These are phyloP conservation scores for Parus major DNA, from an alignment of 2,113 vertebrate species.

Conservation along the genomic window DNA sequence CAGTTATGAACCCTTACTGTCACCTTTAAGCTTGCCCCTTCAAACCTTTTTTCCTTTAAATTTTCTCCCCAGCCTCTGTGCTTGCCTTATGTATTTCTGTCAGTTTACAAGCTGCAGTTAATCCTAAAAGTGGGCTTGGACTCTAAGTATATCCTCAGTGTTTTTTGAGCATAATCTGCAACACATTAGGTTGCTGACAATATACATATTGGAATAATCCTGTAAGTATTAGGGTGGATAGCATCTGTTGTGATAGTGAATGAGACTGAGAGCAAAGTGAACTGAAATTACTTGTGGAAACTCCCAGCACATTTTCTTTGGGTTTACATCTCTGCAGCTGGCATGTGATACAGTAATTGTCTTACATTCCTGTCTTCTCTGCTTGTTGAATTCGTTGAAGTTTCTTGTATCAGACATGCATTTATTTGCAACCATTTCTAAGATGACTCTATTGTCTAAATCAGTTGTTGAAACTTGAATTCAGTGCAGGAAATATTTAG, in stretches of 20 bases:
- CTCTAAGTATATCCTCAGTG: not conserved
- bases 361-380: not conserved
- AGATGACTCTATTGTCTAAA: not conserved
- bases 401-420: not conserved
- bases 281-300: not conserved
- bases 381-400: not conserved
- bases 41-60: not conserved
- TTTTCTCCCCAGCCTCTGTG: not conserved
- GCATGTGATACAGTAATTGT: not conserved
- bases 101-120: not conserved
- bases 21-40: not conserved
- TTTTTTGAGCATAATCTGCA: not conserved
- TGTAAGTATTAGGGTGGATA: not conserved
- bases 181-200: not conserved
- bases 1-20: not conserved
- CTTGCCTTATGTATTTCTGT: not conserved
- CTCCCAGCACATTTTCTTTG: not conserved
- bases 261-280: not conserved
- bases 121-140: not conserved
- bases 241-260: not conserved
- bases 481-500: not conserved
- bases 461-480: not conserved
- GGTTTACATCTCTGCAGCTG: not conserved
- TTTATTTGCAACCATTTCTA: not conserved
- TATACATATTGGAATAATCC: not conserved